Evolutionary conservation across 1,140 invertebrate genomes (phyloP), one percentile per base, ranked within the genome.

Genomic region (Drosophila gunungcola): DNA sequence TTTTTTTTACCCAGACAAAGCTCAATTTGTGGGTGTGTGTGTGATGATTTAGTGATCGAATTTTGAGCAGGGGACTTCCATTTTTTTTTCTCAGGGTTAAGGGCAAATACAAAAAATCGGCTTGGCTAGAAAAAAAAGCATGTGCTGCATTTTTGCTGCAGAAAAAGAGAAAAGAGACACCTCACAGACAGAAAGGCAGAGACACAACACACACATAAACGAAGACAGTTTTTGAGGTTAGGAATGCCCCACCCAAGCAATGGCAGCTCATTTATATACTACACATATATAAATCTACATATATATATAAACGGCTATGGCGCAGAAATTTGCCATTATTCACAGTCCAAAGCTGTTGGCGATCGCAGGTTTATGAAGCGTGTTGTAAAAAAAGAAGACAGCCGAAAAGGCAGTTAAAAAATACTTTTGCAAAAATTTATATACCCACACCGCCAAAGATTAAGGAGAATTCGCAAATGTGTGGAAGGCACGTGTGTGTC

Each of bases 181-280:
- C 62, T 53, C 61, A 53, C 68, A 53, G 52, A 11, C 48, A 39
- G 9, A 2, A 11, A 48, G 52, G 13, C 48, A 39, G 16, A 5
- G 25, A 48, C 21, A 27, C 34, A 57, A 27, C 34, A 57, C 60
- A 60, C 56, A 53, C 73, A 63, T 49, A 60, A 27, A 62, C 69
- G 60, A 42, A 74, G 32, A 41, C 43, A 64, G 48, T 67, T 69
- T 90, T 90, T 90, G 84, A 90, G 85, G 85, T 90, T 90, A 90
- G 78, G 81, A 86, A 85, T 90, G 85, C 85, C 85, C 85, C 85
- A 90, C 85, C 85, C 85, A 90, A 90, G 85, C 86, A 80, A 90
- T 78, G 76, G 58, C 72, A 62, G 76, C 77, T 85, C 78, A 64
- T 56, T 51, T 73, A 68, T 80, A 63, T 85, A 68, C 52, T 34